These are phyloP conservation scores for Platysternon megacephalum DNA, from an alignment of 2,113 vertebrate genomes.

Conservation along the genomic window DNA sequence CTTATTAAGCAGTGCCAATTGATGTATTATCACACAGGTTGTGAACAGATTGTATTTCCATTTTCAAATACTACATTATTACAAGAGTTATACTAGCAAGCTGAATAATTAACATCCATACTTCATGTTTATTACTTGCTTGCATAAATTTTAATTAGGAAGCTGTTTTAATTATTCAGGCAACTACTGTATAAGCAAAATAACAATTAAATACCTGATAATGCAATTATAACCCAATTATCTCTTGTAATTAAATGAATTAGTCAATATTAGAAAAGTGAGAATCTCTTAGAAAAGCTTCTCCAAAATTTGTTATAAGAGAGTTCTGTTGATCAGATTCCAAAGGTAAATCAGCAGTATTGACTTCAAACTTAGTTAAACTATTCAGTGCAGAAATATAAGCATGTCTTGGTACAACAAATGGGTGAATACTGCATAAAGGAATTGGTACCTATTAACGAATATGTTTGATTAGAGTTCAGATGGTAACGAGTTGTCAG, in stretches of 20 bases:
- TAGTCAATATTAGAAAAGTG: constrained; percentile 50
- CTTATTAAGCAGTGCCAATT: neutral
- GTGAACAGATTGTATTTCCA: constrained; percentile 17
- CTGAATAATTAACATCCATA: constrained; percentile 18
- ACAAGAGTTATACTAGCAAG: constrained; percentile 33
- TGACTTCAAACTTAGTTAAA: constrained; percentile 10
- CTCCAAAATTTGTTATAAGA: constrained; percentile 8
- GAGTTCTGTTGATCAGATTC: neutral
- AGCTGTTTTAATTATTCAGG: constrained; percentile 27
- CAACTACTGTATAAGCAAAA: constrained; percentile 29
- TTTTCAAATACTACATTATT: constrained; percentile 22
- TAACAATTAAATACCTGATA: constrained; percentile 59
- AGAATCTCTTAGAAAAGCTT: constrained; percentile 14
- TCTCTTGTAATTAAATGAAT: constrained; percentile 48
- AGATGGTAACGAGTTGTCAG: constrained; percentile 32
- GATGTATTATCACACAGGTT: neutral
- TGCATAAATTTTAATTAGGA: constrained; percentile 58
- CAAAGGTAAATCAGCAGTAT: constrained; percentile 34
- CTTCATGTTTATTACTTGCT: constrained; percentile 31
- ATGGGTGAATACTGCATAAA: constrained; percentile 18
- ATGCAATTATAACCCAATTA: constrained; percentile 49
- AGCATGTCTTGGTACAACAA: constrained; percentile 2
- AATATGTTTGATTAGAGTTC: constrained; percentile 23
- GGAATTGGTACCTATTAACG: constrained; percentile 29
- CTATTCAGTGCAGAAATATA: neutral